Evolutionary conservation across 2,113 vertebrate species (phyloP), one percentile per base, ranked within the genome.

Genomic region (Passer montanus): DNA sequence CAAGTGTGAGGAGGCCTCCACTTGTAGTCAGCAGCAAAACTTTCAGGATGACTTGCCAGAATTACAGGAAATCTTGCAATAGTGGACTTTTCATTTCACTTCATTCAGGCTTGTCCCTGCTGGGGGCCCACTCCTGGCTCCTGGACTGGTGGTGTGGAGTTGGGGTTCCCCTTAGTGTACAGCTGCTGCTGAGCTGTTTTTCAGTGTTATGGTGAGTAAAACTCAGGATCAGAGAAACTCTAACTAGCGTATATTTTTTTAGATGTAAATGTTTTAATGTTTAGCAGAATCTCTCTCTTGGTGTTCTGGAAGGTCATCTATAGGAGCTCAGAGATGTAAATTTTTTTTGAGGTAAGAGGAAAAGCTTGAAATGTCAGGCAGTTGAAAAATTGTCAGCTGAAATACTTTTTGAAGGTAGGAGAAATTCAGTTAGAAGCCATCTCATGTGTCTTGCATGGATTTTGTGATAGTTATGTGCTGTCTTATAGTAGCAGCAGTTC

Each of bases 81-180:
- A 33, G 19, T 7, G 31, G 7, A 21, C 33, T 82, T 75, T 63
- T 74, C 6, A 21, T 81, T 87, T 75, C 55, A 46, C 33, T 72
- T 4, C 6, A 10, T 52, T 52, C 4, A 0, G 35, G 11, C 24
- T 69, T 46, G 30, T 41, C 10, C 7, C 2, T 72, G 13, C 28
- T 89, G 73, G n/a, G 18, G 84, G 15, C 30, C 18, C 7, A 4
- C 44, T 84, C 23, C 41, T 33, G 33, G 24, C 26, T 69, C 27
- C 49, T 15, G 52, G 7, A 5, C 18, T 9, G 10, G 15, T 50
- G 24, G 4, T 53, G 28, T 52, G 39, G 28, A 43, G 23, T 14
- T 47, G 66, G 30, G 33, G 28, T 27, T 83, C 10, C 7, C 28
- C 6, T 7, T 35, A 16, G 7, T 2, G 5, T 62, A 11, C 37